Base-by-base conservation (phyloP, 1,140 invertebrate species). In the Sitodiplosis mosellana region DNA sequence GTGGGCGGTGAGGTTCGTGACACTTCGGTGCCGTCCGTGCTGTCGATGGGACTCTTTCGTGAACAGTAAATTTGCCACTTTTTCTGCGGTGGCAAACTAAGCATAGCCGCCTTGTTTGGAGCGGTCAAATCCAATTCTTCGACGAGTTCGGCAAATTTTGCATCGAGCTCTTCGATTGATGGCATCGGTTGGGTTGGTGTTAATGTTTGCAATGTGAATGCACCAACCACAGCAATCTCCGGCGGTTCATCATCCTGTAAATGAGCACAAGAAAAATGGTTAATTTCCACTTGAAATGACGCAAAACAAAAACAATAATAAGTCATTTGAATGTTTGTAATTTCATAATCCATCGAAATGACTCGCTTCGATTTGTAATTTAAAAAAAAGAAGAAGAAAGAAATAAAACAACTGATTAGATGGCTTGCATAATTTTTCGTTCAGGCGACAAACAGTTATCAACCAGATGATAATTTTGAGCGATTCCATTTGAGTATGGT, bases 21-120 rank as follows among this genome's bases (percentile, higher is more conserved):
- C 14, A 71, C 69, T 52, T 70, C 63, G 2, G 67, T 70, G 10
- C 71, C 75, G 58, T 60, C 78, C 55, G 53, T 64, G 36, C 58
- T 66, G 20, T 70, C 69, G 46, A 70, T 65, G 2, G 73, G 71
- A 62, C 85, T 80, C 59, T 90, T 86, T 47, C 86, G 73, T 54
- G 87, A 92, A 67, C 89, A 93, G 68, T 94, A 95, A 56, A 95
- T 91, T 69, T 94, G 91, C 90, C 91, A 95, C 68, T 95, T 96
- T 69, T 96, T 96, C 56, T 91, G 86, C 0, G 85, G 76, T 2
- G 89, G 87, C 48, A 96, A 70, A 57, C 80, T 86, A 61, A 94
- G 75, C 79, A 96, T 90, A 5, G 89, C 83, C 51, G 87, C 84
- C 61, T 89, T 83, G 68, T 95, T 94, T 8, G 87, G 77, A 38